Base-by-base conservation (phyloP, 2,113 vertebrate genomes). In the Heptranchias perlo region DNA sequence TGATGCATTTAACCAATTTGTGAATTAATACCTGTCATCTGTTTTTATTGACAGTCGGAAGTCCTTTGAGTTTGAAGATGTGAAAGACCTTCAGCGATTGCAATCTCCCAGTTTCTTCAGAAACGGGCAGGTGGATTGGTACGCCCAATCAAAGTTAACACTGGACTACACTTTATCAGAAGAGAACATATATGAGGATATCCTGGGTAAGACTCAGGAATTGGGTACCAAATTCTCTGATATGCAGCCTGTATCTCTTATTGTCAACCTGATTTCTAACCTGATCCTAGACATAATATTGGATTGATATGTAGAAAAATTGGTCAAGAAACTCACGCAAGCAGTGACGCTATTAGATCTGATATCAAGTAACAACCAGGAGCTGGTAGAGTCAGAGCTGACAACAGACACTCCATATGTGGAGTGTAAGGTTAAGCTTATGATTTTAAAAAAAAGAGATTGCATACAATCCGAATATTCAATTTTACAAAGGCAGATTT, bases 101-200 rank as follows among this genome's bases (percentile, higher is more conserved):
- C 99, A 99, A 98, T 98, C 98, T 0, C 47, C 94, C 23, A 69
- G 35, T 95, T 35, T 98, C 98, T 0, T 97, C 98, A 0, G 98
- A 99, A 96, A 98, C 97, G 49, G 97, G 98, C 96, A 97, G 98
- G 98, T 98, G 96, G 99, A 99, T 97, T 99, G 99, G 99, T 99
- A 99, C 0, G 98, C 99, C 47, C 99, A 99, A 97, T 98, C 98
- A 62, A 98, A 98, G 97, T 97, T 99, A 97, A 98, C 98, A 73
- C 98, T 99, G 78, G 98, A 98, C 96, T 98, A 98, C 98, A 99
- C 99, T 98, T 98, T 99, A 98, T 99, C 99, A 0, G 99, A 99
- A 96, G 99, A 99, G 97, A 99, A 99, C 76, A 97, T 99, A 97
- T 99, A 99, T 0, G 99, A 99, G 96, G 99, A 99, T 97, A 99